Percentiles rank a stretch among this genome's conserved stretches.
These are phyloP conservation scores for Standfussiana lucernea DNA, from an alignment of 2,888 invertebrate species.

Conservation along the genomic window DNA sequence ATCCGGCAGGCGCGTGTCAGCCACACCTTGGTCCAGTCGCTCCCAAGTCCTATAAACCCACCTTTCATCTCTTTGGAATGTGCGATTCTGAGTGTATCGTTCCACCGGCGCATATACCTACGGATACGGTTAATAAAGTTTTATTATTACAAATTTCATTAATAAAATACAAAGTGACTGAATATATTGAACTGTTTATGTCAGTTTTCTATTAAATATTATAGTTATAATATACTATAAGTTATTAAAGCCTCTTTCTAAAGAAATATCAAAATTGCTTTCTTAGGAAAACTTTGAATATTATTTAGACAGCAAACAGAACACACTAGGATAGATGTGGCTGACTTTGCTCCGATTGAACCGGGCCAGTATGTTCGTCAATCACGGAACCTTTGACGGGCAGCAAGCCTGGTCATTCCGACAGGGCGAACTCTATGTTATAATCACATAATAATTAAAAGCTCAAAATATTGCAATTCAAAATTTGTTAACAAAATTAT, in stretches of 20 bases:
- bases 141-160: slow-evolving; percentile 64
- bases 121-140: slow-evolving; percentile 82
- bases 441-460: slow-evolving; percentile 14
- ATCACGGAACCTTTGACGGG: slow-evolving; percentile 28
- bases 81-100: too few relatives aligned
- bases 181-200: slow-evolving; percentile 44
- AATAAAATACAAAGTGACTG: slow-evolving; percentile 36
- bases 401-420: slow-evolving; percentile 14
- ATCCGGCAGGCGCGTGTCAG: too few relatives aligned
- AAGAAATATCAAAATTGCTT: background rate
- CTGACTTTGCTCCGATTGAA: background rate
- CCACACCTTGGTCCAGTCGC: too few relatives aligned
- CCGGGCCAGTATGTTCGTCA: slow-evolving; percentile 6
- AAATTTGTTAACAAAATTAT: background rate
- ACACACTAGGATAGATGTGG: background rate
- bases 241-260: background rate
- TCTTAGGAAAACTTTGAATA: background rate
- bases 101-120: too few relatives aligned
- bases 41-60: too few relatives aligned
- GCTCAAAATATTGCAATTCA: slow-evolving; percentile 8
- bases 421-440: background rate
- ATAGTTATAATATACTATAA: background rate
- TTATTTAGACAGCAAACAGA: slow-evolving; percentile 4
- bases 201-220: slow-evolving; percentile 18
- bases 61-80: too few relatives aligned